Percentiles rank a stretch among this genome's conserved stretches.
Evolutionary conservation across 2,797 vertebrate genomes (phyloP).

Genomic region (Rhincodon typus): DNA sequence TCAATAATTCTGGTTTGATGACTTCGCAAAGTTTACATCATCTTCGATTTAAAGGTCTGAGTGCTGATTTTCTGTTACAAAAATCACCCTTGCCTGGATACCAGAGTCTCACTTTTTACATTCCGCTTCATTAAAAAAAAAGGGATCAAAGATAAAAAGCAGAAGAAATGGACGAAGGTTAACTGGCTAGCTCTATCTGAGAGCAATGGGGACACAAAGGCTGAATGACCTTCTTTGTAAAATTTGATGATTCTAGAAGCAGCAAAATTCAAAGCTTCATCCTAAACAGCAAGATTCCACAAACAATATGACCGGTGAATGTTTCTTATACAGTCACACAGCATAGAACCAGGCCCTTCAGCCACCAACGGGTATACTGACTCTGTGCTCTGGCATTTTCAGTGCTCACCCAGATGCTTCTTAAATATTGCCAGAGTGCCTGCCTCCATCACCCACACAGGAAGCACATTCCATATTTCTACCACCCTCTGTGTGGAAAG

Average conservation of each 20-base stretch:
- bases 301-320: background rate
- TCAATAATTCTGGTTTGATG: background rate
- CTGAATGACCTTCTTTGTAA: background rate
- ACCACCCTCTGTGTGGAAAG: too few relatives aligned
- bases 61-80: background rate
- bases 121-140: background rate
- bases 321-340: too few relatives aligned
- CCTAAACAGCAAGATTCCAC: background rate
- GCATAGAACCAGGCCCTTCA: too few relatives aligned
- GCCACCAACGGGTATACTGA: too few relatives aligned
- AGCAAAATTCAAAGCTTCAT: background rate
- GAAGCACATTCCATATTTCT: too few relatives aligned
- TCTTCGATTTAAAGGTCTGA: background rate
- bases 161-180: background rate
- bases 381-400: too few relatives aligned
- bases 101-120: background rate
- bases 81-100: background rate
- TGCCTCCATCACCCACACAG: too few relatives aligned
- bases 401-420: too few relatives aligned
- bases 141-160: background rate
- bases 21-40: background rate
- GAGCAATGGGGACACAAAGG: background rate
- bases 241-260: background rate
- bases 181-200: background rate
- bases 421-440: too few relatives aligned